These are phyloP conservation scores for Euglossa dilemma DNA, from an alignment of 1,140 invertebrate species.

Conservation along the genomic window DNA sequence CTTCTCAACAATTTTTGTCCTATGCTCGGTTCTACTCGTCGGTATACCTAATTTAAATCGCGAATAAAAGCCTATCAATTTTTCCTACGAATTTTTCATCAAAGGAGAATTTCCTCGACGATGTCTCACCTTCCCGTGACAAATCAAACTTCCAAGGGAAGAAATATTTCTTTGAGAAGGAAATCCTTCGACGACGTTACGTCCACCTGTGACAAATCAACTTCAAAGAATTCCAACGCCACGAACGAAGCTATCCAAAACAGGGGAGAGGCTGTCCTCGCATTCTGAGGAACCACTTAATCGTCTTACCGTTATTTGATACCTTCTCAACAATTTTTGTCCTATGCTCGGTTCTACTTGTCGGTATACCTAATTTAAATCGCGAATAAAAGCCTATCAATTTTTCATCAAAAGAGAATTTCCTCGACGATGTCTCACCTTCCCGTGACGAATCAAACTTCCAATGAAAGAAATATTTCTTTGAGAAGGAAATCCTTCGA, in stretches of 20 bases:
- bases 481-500: not conserved
- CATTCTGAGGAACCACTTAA: too few species aligned
- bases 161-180: not conserved
- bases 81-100: too few species aligned
- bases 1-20: too few species aligned
- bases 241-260: not conserved
- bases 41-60: too few species aligned
- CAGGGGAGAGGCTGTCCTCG: not conserved
- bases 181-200: not conserved
- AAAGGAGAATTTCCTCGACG: not conserved
- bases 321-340: too few species aligned
- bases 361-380: too few species aligned
- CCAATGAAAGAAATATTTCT: not conserved
- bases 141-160: too few species aligned
- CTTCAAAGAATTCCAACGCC: not conserved
- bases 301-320: too few species aligned
- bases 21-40: too few species aligned
- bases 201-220: not conserved
- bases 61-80: not conserved
- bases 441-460: too few species aligned
- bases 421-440: not conserved
- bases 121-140: too few species aligned
- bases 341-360: too few species aligned
- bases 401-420: not conserved
- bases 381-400: not conserved